Percentiles rank a stretch among this genome's conserved stretches.
phyloP scores from a whole-genome alignment of 2,888 invertebrate genomes.

The Ectemnius continuus region DNA sequence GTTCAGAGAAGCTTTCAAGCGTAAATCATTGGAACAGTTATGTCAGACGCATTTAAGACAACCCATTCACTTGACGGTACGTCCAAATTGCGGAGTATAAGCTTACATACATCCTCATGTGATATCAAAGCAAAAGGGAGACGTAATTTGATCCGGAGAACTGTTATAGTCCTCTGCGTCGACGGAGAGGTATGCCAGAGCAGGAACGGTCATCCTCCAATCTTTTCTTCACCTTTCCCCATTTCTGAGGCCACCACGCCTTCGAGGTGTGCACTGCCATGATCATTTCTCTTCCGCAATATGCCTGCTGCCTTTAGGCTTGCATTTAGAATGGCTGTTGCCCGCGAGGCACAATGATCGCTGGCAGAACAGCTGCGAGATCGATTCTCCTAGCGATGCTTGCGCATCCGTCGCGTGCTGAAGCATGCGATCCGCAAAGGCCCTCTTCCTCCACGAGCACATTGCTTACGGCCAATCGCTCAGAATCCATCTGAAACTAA shows the following conservation, averaged over 20 bases:
- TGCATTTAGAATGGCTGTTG: slow-evolving; percentile 32
- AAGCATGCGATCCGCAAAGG: too few species aligned
- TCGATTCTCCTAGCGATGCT: slow-evolving; percentile 26
- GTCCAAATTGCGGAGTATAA: too few species aligned
- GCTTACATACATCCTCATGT: too few species aligned
- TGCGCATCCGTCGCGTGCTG: too few species aligned
- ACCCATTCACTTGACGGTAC: too few species aligned
- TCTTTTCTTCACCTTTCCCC: slow-evolving; percentile 1
- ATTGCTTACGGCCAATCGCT: too few species aligned
- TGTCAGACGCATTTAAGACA: too few species aligned
- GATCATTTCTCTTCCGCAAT: slow-evolving; percentile 1
- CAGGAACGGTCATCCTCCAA: not conserved
- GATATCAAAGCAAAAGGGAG: slow-evolving; percentile 24
- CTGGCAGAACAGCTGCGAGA: slow-evolving; percentile 54
- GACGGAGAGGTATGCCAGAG: slow-evolving; percentile 49
- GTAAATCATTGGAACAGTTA: too few species aligned
- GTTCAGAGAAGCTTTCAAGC: too few species aligned
- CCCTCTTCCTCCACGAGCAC: too few species aligned
- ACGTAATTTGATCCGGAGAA: slow-evolving; percentile 51
- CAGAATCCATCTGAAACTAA: too few species aligned
- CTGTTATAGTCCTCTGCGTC: slow-evolving; percentile 54
- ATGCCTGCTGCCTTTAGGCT: slow-evolving; percentile 7
- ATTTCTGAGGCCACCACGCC: too few species aligned
- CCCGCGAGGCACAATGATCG: slow-evolving; percentile 48
- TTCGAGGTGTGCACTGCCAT: not conserved